Evolutionary conservation across 2,797 vertebrate genomes (phyloP).

Genomic region (Sebastes cheni): DNA sequence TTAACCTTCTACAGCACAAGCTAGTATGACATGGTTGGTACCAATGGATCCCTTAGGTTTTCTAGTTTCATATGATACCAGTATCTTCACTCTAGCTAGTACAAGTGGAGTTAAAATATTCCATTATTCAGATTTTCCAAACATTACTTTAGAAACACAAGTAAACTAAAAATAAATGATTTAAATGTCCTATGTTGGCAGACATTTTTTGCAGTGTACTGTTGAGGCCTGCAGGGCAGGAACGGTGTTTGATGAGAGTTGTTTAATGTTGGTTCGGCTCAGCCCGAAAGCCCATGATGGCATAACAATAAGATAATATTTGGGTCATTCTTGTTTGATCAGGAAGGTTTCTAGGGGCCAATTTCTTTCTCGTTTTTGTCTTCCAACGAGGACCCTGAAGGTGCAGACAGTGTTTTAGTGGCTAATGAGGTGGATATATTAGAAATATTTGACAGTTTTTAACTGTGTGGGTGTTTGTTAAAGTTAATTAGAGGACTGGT

Average conservation of each 20-base stretch:
- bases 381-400: constrained; percentile 12
- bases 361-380: not conserved
- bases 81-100: too few species aligned
- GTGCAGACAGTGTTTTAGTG: constrained; percentile 4
- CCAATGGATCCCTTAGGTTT: too few species aligned
- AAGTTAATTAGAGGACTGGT: not conserved
- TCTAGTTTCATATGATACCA: too few species aligned
- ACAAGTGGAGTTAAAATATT: not conserved
- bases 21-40: too few species aligned
- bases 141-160: not conserved
- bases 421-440: constrained; percentile 33
- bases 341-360: not conserved
- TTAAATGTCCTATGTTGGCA: not conserved
- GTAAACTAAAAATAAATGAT: not conserved
- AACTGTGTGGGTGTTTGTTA: not conserved
- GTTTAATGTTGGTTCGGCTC: constrained; percentile 1
- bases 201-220: not conserved
- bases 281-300: not conserved
- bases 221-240: not conserved
- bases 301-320: constrained; percentile 22
- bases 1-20: too few species aligned
- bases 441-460: not conserved
- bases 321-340: constrained; percentile 41
- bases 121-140: not conserved
- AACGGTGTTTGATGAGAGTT: not conserved